Percentiles rank a stretch among this genome's conserved stretches.
phyloP scores from a whole-genome alignment of 2,113 vertebrate species.

The Megatriorchis doriae region DNA sequence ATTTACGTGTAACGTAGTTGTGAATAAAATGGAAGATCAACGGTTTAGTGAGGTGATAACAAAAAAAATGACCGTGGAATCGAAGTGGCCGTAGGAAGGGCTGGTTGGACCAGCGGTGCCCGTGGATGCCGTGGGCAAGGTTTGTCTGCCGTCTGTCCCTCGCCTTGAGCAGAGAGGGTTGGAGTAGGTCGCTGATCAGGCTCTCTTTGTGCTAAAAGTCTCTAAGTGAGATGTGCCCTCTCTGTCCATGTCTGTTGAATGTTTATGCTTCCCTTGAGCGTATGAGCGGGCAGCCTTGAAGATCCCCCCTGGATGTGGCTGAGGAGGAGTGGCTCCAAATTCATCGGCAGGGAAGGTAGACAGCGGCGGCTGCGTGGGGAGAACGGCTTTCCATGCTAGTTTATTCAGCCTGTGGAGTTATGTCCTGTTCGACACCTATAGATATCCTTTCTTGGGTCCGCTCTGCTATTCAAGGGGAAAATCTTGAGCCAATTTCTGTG shows the following conservation, averaged over 20 bases:
- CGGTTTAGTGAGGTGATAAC: rapidly evolving
- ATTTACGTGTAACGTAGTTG: rapidly evolving
- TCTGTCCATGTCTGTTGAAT: rapidly evolving
- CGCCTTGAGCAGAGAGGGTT: neutral
- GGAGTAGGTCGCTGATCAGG: neutral
- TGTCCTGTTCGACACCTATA: neutral
- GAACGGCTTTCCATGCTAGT: rapidly evolving
- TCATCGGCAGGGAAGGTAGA: rapidly evolving
- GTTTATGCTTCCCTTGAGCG: neutral
- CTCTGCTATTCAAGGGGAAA: neutral
- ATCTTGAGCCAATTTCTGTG: rapidly evolving
- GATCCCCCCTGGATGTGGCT: neutral
- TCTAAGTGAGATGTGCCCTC: rapidly evolving
- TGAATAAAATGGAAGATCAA: rapidly evolving
- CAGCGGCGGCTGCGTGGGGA: neutral
- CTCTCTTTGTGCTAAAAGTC: rapidly evolving
- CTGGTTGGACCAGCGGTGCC: neutral
- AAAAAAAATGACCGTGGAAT: rapidly evolving
- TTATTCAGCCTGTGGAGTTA: rapidly evolving
- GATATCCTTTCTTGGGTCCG: neutral
- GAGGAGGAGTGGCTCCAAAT: neutral
- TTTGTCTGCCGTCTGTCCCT: neutral
- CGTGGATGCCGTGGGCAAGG: rapidly evolving
- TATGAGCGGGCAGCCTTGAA: neutral
- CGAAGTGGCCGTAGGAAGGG: rapidly evolving